phyloP scores from a whole-genome alignment of 1,140 invertebrate species.

The Drosophila lini region DNA sequence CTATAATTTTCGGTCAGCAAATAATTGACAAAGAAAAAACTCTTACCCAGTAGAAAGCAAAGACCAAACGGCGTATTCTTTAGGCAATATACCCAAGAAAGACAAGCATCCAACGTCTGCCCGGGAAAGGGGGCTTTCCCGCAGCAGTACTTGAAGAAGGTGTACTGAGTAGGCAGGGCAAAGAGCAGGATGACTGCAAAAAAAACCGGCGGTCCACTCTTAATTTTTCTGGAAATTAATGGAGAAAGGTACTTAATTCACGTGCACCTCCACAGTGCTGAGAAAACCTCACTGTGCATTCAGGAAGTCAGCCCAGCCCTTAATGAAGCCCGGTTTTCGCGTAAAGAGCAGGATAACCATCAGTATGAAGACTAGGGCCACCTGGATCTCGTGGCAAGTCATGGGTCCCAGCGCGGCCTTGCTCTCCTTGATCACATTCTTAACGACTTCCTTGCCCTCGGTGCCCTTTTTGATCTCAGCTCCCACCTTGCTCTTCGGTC shows the following conservation, averaged over 20 bases:
- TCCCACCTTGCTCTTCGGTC: conserved; percentile 85
- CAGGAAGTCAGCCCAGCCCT: conserved; percentile 64
- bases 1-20: no score
- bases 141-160: conserved; percentile 70
- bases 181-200: conserved; percentile 89
- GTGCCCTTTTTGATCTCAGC: conserved; percentile 85
- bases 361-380: conserved; percentile 90
- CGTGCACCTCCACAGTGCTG: no score
- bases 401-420: conserved; percentile 90
- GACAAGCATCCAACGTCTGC: conserved; percentile 49
- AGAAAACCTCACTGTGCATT: conserved; percentile 70
- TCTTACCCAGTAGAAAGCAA: conserved; percentile 55
- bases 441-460: conserved; percentile 86
- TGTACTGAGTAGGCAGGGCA: conserved; percentile 89
- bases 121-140: conserved; percentile 55
- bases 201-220: conserved; percentile 91
- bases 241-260: not conserved
- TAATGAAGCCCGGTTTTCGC: conserved; percentile 88
- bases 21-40: not conserved
- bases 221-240: conserved; percentile 86
- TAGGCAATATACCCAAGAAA: conserved; percentile 58
- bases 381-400: conserved; percentile 91
- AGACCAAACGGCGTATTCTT: conserved; percentile 59
- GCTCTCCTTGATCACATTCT: conserved; percentile 87
- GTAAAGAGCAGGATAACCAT: conserved; percentile 94